These are phyloP conservation scores for Acleris cristana DNA, from an alignment of 2,888 invertebrate genomes.

Conservation along the genomic window DNA sequence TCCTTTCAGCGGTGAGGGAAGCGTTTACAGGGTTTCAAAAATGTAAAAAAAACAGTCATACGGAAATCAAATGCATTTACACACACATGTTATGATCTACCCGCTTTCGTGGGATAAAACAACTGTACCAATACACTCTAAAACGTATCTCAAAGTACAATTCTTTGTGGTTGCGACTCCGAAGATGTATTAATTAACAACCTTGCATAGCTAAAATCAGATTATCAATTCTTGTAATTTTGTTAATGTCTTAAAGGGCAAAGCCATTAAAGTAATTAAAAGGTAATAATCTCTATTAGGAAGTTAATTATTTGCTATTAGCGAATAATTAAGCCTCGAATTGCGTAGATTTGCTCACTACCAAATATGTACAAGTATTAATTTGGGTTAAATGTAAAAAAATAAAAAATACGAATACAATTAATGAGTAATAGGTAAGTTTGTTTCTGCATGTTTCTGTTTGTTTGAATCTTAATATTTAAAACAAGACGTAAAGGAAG, in stretches of 20 bases:
- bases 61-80: too few relatives aligned
- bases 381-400: too few relatives aligned
- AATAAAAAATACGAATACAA: too few relatives aligned
- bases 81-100: too few relatives aligned
- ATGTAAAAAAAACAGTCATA: too few relatives aligned
- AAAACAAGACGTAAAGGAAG: not conserved
- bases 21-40: too few relatives aligned
- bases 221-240: not conserved
- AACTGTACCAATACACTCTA: not conserved
- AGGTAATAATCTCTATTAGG: not conserved
- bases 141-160: not conserved
- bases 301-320: not conserved
- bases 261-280: not conserved
- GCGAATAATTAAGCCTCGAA: not conserved
- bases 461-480: too few relatives aligned
- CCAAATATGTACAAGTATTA: too few relatives aligned
- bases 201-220: not conserved
- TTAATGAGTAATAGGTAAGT: too few relatives aligned
- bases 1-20: too few relatives aligned
- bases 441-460: too few relatives aligned
- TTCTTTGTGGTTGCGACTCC: not conserved
- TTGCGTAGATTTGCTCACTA: not conserved
- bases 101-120: too few relatives aligned
- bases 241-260: not conserved
- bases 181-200: not conserved